Evolutionary conservation across 2,113 vertebrate genomes (phyloP).

Genomic region (Conger conger): DNA sequence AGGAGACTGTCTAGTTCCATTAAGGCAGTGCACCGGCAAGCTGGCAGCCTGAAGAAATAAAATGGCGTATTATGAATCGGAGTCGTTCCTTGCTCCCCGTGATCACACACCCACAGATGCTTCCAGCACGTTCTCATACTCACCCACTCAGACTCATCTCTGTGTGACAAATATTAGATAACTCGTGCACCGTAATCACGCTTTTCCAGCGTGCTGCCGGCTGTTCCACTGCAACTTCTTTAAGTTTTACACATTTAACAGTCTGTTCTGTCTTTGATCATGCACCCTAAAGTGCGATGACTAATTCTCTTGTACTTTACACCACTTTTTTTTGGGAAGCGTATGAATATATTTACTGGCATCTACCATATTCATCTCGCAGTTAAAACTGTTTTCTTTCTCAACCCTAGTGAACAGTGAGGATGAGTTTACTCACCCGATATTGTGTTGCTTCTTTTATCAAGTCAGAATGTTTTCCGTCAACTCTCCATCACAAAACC

Average conservation of each 20-base stretch:
- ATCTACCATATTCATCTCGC: background rate
- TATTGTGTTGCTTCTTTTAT: background rate
- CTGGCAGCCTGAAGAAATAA: background rate
- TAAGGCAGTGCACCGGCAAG: background rate
- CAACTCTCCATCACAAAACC: background rate
- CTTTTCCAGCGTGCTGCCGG: background rate
- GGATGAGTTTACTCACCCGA: background rate
- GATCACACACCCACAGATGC: conserved; percentile 17
- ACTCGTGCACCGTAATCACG: background rate
- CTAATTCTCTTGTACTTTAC: conserved; percentile 3
- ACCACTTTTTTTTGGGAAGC: background rate
- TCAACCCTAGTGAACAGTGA: background rate
- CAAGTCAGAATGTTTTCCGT: background rate
- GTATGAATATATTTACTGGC: background rate
- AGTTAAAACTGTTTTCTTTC: background rate
- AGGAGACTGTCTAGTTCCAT: background rate
- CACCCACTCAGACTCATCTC: background rate
- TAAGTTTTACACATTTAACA: conserved; percentile 12
- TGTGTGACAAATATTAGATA: conserved; percentile 4
- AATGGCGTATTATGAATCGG: background rate
- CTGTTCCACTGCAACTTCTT: background rate
- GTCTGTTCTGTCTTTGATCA: conserved; percentile 15
- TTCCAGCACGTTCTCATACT: background rate
- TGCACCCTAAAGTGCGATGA: background rate
- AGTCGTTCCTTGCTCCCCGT: background rate